A percentile compares a stretch with the other conserved stretches of the same genome.
phyloP scores from a whole-genome alignment of 2,888 invertebrate genomes.

The Tiliacea aurago region DNA sequence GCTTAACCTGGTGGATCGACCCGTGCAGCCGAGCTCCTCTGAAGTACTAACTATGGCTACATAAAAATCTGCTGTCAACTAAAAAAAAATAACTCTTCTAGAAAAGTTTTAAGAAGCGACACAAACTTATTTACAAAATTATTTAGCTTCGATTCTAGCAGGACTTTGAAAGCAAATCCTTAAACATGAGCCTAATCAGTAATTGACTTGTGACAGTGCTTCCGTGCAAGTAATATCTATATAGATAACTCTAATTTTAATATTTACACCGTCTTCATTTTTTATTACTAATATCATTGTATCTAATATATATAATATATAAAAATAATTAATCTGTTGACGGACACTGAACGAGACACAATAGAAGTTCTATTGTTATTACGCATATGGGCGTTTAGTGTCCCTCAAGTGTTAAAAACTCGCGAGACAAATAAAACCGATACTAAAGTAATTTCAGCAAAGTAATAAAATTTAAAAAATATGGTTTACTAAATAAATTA shows the following conservation, averaged over 20 bases:
- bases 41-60: background rate
- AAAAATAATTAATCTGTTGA: background rate
- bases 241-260: conserved; percentile 36
- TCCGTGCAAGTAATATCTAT: conserved; percentile 77
- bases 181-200: conserved; percentile 87
- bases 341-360: background rate
- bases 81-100: conserved; percentile 25
- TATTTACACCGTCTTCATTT: conserved; percentile 18
- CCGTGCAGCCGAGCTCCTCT: too few relatives aligned
- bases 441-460: background rate
- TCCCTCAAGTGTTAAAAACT: background rate
- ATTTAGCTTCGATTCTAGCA: conserved; percentile 70
- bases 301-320: background rate
- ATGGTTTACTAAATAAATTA: background rate
- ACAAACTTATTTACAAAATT: conserved; percentile 78
- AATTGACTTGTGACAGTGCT: conserved; percentile 90
- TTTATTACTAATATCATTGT: background rate
- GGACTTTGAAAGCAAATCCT: conserved; percentile 85
- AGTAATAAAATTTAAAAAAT: background rate
- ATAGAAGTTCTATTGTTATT: background rate
- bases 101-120: conserved; percentile 68
- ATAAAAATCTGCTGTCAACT: conserved; percentile 2
- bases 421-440: too few relatives aligned
- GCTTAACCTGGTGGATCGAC: too few relatives aligned
- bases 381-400: background rate